Base-by-base conservation (phyloP, 92 coral and sea anemone species). In the Phymanthus crucifer region DNA sequence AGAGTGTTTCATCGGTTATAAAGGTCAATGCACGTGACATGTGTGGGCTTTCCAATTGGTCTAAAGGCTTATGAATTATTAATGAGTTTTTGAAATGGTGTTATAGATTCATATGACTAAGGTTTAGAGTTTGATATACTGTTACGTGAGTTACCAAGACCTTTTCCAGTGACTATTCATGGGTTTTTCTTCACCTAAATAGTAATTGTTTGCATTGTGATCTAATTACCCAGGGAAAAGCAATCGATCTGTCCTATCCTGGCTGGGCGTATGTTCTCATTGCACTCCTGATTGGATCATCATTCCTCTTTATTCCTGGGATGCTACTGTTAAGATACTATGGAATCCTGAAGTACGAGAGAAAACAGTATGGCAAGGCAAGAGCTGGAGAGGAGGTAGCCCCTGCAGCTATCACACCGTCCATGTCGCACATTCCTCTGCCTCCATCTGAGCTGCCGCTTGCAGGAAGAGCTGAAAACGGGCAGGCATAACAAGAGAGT, bases 221-320 rank as follows among this genome's bases (percentile, higher is more conserved):
- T 43, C 48, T 33, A 75, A 33, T 18, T 66, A 68, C 78, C 76
- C 80, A 93, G 98, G 94, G 80, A 24, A 84, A 88, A 71, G 71
- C 92, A 37, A 43, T 31, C 32, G 26, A 73, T 32, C 46, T 40
- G 23, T 40, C 27, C 0, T 94, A 84, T 75, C 98, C 98, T 6
- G 89, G 82, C 21, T 94, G 98, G 98, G 98, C 97, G 26, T 81
- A 78, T 77, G 94, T 78, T 0, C 70, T 89, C 46, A 92, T 91
- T 43, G 88, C 87, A 0, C 29, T 94, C 17, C 91, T 94, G 57
- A 83, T 91, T 37, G 47, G 70, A 3, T 61, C 87, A 0, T 90
- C 93, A 1, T 69, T 93, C 11, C 69, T 89, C 48, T 87, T 81
- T 81, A 85, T 94, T 26, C 98, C 98, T 23, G 68, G 67, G 0